Percentiles rank a stretch among this genome's conserved stretches.
Evolutionary conservation across 2,797 vertebrate species (phyloP).

Genomic region (Alca torda): DNA sequence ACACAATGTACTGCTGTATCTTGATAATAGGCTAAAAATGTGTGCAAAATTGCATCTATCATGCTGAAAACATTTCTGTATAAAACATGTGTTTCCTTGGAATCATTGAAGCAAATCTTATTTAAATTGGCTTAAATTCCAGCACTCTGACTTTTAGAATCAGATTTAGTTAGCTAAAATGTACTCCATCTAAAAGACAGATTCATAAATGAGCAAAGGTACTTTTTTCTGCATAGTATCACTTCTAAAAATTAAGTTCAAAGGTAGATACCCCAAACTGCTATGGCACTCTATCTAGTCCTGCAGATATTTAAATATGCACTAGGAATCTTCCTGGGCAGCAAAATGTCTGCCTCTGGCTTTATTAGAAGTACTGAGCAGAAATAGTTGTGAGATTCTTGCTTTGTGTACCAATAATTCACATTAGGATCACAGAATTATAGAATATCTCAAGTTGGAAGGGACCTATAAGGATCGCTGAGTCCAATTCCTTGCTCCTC

Average conservation of each 20-base stretch:
- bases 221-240: background rate
- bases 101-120: conserved; percentile 26
- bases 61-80: background rate
- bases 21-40: background rate
- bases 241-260: background rate
- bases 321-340: background rate
- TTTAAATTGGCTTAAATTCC: conserved; percentile 32
- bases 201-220: background rate
- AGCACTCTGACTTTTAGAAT: conserved; percentile 6
- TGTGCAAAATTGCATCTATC: background rate
- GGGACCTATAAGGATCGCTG: background rate
- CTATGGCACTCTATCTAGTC: background rate
- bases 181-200: background rate
- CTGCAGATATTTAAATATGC: background rate
- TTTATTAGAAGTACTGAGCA: background rate
- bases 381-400: background rate
- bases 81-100: background rate
- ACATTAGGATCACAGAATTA: background rate
- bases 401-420: background rate
- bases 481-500: background rate
- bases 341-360: background rate
- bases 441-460: background rate
- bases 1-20: background rate
- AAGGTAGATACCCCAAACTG: background rate
- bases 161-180: conserved; percentile 9